phyloP scores from a whole-genome alignment of 2,888 invertebrate species.

The Deilephila elpenor region DNA sequence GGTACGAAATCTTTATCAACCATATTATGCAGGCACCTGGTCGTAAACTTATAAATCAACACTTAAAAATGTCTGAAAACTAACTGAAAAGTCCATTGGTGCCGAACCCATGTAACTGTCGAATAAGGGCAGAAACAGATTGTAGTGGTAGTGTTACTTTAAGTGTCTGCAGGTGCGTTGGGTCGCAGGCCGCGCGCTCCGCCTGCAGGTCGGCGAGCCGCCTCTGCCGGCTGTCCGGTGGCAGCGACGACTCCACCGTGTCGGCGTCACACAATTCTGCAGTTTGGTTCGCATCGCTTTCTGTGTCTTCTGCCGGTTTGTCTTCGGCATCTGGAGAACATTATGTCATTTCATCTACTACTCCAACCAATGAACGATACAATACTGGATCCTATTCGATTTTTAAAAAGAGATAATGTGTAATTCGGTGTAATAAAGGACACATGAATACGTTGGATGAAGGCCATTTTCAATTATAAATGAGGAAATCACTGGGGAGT shows the following conservation, averaged over 20 bases:
- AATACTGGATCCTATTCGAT: too few species aligned
- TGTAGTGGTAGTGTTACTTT: slow-evolving; percentile 63
- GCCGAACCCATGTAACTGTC: neutral
- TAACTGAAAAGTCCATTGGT: neutral
- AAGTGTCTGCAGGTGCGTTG: slow-evolving; percentile 90
- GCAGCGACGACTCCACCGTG: slow-evolving; percentile 88
- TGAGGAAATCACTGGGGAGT: too few species aligned
- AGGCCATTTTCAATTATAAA: too few species aligned
- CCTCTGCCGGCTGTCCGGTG: slow-evolving; percentile 87
- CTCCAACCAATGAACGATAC: too few species aligned
- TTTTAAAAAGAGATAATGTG: too few species aligned
- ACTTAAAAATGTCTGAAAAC: neutral
- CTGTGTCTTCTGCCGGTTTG: slow-evolving; percentile 78
- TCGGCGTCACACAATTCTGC: slow-evolving; percentile 85
- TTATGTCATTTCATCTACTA: neutral
- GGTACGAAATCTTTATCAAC: too few species aligned
- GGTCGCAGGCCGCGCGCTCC: slow-evolving; percentile 92
- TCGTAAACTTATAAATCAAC: too few species aligned
- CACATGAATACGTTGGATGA: too few species aligned
- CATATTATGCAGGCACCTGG: too few species aligned
- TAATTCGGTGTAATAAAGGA: too few species aligned
- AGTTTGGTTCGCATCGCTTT: slow-evolving; percentile 82
- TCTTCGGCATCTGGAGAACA: slow-evolving; percentile 66
- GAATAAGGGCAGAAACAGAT: too few species aligned
- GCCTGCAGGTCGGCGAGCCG: slow-evolving; percentile 88